Evolutionary conservation across 2,888 invertebrate species (phyloP), one percentile per base, ranked within the genome.

Genomic region (Empis stercorea): DNA sequence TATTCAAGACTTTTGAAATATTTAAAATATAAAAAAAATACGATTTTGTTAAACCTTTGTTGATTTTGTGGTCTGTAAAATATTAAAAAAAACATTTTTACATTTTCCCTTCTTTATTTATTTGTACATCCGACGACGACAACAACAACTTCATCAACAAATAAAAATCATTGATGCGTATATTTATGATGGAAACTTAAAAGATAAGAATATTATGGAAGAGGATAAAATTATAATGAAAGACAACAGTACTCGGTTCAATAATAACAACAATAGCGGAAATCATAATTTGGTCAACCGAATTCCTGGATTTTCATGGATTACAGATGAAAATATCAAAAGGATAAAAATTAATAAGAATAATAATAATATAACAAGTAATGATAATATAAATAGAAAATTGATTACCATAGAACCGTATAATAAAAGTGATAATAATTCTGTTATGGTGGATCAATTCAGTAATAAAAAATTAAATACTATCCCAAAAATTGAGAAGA

Each of bases 11-110:
- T n/a, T n/a, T n/a, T n/a, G n/a, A n/a, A n/a, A n/a, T n/a, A 27
- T 27, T 6, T 9, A 27, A 27, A 4, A 27, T 27, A 27, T 6
- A 27, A 27, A 2, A 27, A 27, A 27, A 27, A 9, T n/a, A n/a
- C n/a, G n/a, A 27, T 27, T 7, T 48, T 10, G 38, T 51, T 41
- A 41, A 46, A 20, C 48, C 50, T 14, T 13, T 51, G n/a, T 32
- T 44, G 4, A 41, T 37, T 38, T 37, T 44, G 3, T 51, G 34
- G 36, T 30, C 44, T 3, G 38, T 44, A 23, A 44, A 42, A n/a
- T 46, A 51, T 16, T 41, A 46, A n/a, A 51, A 44, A n/a, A n/a
- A n/a, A n/a, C n/a, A n/a, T n/a, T n/a, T 44, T 32, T 51, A 11
- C 44, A 27, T 27, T 27, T 27, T 27, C 23, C 23, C 7, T 27